These are phyloP conservation scores for Perca flavescens DNA, from an alignment of 2,113 vertebrate species.

Conservation along the genomic window DNA sequence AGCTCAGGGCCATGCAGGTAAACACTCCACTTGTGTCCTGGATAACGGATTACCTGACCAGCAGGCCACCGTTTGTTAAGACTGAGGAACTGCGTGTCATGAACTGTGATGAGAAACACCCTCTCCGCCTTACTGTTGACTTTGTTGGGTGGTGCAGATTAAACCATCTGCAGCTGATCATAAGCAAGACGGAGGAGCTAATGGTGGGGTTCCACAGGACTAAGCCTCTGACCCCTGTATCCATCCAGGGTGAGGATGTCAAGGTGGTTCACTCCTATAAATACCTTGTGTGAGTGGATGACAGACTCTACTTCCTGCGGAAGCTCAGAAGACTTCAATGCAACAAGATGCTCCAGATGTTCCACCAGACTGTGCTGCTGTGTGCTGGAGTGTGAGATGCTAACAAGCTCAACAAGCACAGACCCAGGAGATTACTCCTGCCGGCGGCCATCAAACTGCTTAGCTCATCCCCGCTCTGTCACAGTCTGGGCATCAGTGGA, in stretches of 20 bases:
- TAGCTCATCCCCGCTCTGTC: neutral
- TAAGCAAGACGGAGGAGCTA: neutral
- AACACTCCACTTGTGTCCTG: neutral
- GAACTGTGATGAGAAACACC: neutral
- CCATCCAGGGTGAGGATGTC: neutral
- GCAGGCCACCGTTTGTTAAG: neutral
- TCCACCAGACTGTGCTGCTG: neutral
- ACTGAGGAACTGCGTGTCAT: neutral
- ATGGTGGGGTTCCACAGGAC: neutral
- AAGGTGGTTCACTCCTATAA: neutral
- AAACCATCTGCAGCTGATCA: neutral
- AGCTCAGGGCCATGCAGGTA: neutral
- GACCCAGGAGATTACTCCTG: neutral
- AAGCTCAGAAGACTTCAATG: neutral
- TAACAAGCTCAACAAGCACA: neutral
- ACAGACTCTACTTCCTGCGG: neutral
- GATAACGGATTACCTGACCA: neutral
- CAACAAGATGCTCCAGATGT: neutral
- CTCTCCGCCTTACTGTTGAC: neutral
- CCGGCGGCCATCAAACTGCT: neutral
- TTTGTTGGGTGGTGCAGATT: neutral
- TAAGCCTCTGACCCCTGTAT: neutral
- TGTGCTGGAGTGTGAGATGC: neutral
- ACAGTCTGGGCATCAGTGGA: neutral
- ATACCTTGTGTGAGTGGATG: neutral